These are phyloP conservation scores for Philaethria dido DNA, from an alignment of 2,888 invertebrate species.

Conservation along the genomic window DNA sequence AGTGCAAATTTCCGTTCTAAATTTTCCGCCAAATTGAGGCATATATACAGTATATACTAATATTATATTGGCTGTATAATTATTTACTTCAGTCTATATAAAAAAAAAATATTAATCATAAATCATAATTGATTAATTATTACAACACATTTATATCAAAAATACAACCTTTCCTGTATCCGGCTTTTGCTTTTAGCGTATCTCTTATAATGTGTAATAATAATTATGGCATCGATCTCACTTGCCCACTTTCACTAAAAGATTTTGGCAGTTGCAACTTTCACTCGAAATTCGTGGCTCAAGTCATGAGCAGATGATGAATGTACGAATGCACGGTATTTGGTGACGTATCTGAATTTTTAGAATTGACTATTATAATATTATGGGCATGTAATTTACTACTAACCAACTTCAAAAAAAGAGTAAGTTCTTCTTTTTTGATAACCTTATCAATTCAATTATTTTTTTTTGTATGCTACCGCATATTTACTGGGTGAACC, in stretches of 20 bases:
- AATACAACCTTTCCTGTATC: conserved; percentile 54
- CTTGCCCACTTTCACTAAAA: conserved; percentile 76
- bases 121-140: conserved; percentile 18
- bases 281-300: conserved; percentile 58
- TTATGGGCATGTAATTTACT: too few relatives aligned
- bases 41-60: too few relatives aligned
- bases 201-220: conserved; percentile 81
- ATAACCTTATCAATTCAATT: too few relatives aligned
- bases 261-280: conserved; percentile 80
- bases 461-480: too few relatives aligned
- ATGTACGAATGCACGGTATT: not conserved
- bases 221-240: conserved; percentile 83
- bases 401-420: too few relatives aligned
- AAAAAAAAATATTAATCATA: not conserved
- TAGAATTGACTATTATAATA: not conserved
- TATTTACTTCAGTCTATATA: too few relatives aligned
- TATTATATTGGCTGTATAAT: too few relatives aligned
- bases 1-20: too few relatives aligned
- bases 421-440: too few relatives aligned
- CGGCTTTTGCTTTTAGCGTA: conserved; percentile 79
- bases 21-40: too few relatives aligned
- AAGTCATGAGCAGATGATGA: conserved; percentile 32
- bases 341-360: not conserved
- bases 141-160: conserved; percentile 28
- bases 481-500: too few relatives aligned